Evolutionary conservation across 1,140 invertebrate species (phyloP).

Genomic region (Tyrophagus putrescentiae): DNA sequence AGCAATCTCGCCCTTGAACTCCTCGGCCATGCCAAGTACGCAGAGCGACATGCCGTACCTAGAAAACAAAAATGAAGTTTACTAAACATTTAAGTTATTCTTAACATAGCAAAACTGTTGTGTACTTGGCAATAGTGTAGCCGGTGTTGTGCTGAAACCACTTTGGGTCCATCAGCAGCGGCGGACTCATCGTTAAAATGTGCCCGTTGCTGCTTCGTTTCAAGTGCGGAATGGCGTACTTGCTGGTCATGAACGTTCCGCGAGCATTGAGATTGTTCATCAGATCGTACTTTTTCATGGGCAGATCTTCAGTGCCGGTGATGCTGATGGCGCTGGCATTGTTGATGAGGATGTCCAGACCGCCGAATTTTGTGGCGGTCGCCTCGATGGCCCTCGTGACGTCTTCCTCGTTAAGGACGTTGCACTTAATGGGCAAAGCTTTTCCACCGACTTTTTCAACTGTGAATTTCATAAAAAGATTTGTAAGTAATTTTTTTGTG

Average conservation of each 20-base stretch:
- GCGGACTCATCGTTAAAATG: conserved; percentile 88
- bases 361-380: conserved; percentile 79
- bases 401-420: conserved; percentile 72
- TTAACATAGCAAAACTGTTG: too few relatives aligned
- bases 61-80: too few relatives aligned
- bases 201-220: conserved; percentile 78
- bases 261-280: conserved; percentile 82
- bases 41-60: conserved; percentile 99
- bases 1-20: conserved; percentile 66
- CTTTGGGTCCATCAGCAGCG: conserved; percentile 65
- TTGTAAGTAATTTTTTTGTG: not conserved
- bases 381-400: conserved; percentile 66
- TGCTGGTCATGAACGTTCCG: conserved; percentile 83
- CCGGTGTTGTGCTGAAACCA: conserved; percentile 90
- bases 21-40: conserved; percentile 84
- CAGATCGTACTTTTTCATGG: conserved; percentile 89
- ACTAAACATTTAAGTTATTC: too few relatives aligned
- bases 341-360: conserved; percentile 86
- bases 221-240: conserved; percentile 75
- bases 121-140: conserved; percentile 97
- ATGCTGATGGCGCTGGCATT: conserved; percentile 91
- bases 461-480: conserved; percentile 20
- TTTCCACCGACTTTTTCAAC: conserved; percentile 79
- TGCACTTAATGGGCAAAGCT: conserved; percentile 77
- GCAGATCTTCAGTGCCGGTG: conserved; percentile 52